A percentile compares a stretch with the other conserved stretches of the same genome.
These are phyloP conservation scores for Crocuta crocuta DNA, from an alignment of 2,113 vertebrate species.

Conservation along the genomic window DNA sequence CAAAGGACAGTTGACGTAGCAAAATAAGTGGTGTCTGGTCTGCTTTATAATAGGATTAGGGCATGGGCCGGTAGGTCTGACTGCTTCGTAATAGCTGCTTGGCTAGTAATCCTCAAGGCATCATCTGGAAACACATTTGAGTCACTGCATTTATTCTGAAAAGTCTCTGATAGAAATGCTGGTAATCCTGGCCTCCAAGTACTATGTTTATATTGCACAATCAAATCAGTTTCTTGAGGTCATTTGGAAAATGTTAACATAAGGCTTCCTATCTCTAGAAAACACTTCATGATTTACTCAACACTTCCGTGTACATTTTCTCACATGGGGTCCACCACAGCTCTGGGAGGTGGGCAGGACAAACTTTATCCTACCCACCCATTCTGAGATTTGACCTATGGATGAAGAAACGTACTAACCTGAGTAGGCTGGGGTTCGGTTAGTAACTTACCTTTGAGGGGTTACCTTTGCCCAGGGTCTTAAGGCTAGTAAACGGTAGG, in stretches of 20 bases:
- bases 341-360: background rate
- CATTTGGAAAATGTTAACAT: constrained; percentile 38
- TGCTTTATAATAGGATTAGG: constrained; percentile 64
- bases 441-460: background rate
- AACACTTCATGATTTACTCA: background rate
- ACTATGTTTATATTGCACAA: constrained; percentile 21
- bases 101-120: constrained; percentile 51
- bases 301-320: background rate
- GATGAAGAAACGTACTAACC: background rate
- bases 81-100: constrained; percentile 44
- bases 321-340: background rate
- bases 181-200: constrained; percentile 25
- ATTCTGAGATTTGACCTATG: background rate
- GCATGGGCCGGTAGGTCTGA: background rate
- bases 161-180: constrained; percentile 39
- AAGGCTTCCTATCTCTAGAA: background rate
- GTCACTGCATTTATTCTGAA: constrained; percentile 51
- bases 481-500: background rate
- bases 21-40: constrained; percentile 38
- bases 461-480: background rate
- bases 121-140: constrained; percentile 49
- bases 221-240: constrained; percentile 35
- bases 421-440: background rate
- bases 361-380: background rate
- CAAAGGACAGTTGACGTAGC: background rate